Evolutionary conservation across 1,140 invertebrate species (phyloP).

Genomic region (Halictus rubicundus): DNA sequence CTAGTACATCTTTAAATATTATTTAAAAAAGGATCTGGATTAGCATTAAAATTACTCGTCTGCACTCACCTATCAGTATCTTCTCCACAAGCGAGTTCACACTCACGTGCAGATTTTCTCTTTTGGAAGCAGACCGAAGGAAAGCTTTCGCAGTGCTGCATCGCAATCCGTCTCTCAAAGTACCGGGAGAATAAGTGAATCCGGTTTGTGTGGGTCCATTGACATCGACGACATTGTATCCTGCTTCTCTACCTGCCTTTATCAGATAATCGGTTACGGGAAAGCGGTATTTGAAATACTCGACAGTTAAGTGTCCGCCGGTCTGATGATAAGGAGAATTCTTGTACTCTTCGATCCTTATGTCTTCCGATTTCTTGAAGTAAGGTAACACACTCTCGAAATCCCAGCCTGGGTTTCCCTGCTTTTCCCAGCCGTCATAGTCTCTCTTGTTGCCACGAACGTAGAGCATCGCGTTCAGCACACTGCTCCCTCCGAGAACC

Average conservation of each 20-base stretch:
- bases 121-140: slow-evolving; percentile 85
- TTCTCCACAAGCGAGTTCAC: slow-evolving; percentile 83
- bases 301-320: slow-evolving; percentile 85
- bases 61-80: slow-evolving; percentile 83
- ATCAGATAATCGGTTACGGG: slow-evolving; percentile 85
- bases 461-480: slow-evolving; percentile 94
- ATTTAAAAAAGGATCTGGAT: too few relatives aligned
- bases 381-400: slow-evolving; percentile 91
- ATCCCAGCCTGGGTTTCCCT: slow-evolving; percentile 88
- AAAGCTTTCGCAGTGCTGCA: slow-evolving; percentile 92
- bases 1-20: too few relatives aligned
- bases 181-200: slow-evolving; percentile 87
- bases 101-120: slow-evolving; percentile 87
- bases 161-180: slow-evolving; percentile 89
- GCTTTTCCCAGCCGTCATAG: slow-evolving; percentile 88
- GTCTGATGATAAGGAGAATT: slow-evolving; percentile 85
- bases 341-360: slow-evolving; percentile 83
- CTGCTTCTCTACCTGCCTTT: slow-evolving; percentile 85
- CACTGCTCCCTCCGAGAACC: slow-evolving; percentile 89
- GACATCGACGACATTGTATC: slow-evolving; percentile 86
- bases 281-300: slow-evolving; percentile 81
- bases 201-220: slow-evolving; percentile 89
- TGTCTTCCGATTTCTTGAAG: slow-evolving; percentile 88
- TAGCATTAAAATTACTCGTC: background rate
- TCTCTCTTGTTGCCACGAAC: slow-evolving; percentile 91